Base-by-base conservation (phyloP, 2,113 vertebrate genomes). In the Willisornis vidua region DNA sequence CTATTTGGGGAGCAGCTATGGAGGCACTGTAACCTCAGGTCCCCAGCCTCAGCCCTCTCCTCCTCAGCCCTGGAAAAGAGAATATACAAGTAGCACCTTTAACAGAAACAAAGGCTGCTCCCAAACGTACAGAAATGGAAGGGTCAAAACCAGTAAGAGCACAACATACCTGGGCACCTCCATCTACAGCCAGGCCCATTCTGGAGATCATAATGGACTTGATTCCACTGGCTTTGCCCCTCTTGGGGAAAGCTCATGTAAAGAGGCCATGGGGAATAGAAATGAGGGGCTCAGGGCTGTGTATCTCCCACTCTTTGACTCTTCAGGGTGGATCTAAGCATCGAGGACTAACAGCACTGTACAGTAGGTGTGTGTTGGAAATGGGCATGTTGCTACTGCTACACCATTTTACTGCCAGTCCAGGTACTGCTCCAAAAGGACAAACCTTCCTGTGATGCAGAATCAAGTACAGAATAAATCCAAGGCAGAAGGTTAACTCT, bases 11-110 rank as follows among this genome's bases (percentile, higher is more conserved):
- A 97, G 96, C 97, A 97, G 97, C 97, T 97, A 43, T 96, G 97
- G 94, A 96, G 98, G 96, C 98, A 98, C 63, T 97, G 98, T 71
- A 98, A 76, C 93, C 84, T 98, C 29, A 98, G 91, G 95, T 97
- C 98, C 91, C 97, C 98, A 83, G 97, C 97, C 96, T 98, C 97
- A 20, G 79, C 96, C 78, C 89, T 92, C 62, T 98, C 97, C 75
- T 98, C 97, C 97, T 98, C 98, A 71, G 97, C 77, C 97, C 98
- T 98, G 97, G 93, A 97, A 97, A 94, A 95, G 92, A 94, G 89
- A 96, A 94, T 87, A 97, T 87, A 95, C 26, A 96, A 96, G 96
- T 96, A 94, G 93, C 94, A 96, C 90, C 95, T 96, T 95, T 49
- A 92, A 90, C 73, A 96, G 92, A 94, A 87, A 75, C 84, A 41